Conservation (phyloP, 2,113 vertebrate species). For the Callionymus lyra region DNA sequence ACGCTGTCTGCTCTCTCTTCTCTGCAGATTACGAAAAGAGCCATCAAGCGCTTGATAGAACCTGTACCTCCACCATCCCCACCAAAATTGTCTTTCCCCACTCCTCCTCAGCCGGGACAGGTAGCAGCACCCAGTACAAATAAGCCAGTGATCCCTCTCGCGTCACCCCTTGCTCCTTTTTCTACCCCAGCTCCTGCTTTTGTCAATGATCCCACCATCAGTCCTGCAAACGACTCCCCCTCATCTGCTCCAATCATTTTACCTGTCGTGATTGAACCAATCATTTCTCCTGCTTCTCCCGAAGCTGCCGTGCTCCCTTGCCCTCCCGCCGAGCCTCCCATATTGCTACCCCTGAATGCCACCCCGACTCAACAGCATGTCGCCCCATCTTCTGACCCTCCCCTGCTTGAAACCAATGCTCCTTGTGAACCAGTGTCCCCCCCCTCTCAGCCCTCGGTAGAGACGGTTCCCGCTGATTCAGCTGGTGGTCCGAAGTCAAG, state of each 20-base stretch:
- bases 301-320: no score
- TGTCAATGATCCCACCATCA: slow-evolving; percentile 6
- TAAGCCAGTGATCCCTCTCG: slow-evolving; percentile 33
- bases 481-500: slow-evolving; percentile 16
- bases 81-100: slow-evolving; percentile 12
- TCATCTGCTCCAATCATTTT: slow-evolving; percentile 20
- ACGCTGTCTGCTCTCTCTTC: neutral
- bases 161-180: slow-evolving; percentile 25
- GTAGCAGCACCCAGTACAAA: slow-evolving; percentile 41
- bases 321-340: slow-evolving; percentile 22
- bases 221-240: slow-evolving; percentile 17
- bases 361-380: slow-evolving; percentile 12
- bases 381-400: slow-evolving; percentile 30
- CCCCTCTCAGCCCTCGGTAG: slow-evolving; percentile 41
- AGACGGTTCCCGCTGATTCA: slow-evolving; percentile 27
- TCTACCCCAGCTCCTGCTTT: slow-evolving; percentile 15
- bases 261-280: slow-evolving; percentile 16
- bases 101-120: slow-evolving; percentile 40
- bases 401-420: slow-evolving; percentile 35
- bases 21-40: slow-evolving; percentile 82
- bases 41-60: slow-evolving; percentile 93
- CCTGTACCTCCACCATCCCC: slow-evolving; percentile 51
- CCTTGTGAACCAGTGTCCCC: slow-evolving; percentile 49
- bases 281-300: slow-evolving; percentile 11
- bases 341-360: slow-evolving; percentile 14